A percentile compares a stretch with the other conserved stretches of the same genome.
These are phyloP conservation scores for Loripinus fragilis DNA, from an alignment of 2,888 invertebrate species.

Conservation along the genomic window DNA sequence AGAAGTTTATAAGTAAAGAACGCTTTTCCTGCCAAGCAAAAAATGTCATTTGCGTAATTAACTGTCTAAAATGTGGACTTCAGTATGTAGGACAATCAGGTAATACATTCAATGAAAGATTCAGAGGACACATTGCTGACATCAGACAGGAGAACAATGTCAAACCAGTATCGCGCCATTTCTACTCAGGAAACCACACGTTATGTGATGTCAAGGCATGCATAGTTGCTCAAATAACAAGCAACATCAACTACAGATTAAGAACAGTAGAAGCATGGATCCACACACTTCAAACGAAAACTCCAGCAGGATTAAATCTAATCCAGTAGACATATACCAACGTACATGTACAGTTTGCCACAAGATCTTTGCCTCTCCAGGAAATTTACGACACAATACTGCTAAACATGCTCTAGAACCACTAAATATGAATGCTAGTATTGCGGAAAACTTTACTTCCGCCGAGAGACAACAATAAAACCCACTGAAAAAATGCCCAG, in stretches of 20 bases:
- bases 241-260: background rate
- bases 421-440: no score
- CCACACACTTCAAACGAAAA: background rate
- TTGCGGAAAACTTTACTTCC: no score
- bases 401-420: no score
- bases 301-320: background rate
- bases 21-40: background rate
- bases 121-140: background rate
- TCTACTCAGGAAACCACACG: background rate
- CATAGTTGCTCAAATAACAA: background rate
- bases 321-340: no score
- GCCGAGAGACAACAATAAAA: no score
- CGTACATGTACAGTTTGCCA: no score
- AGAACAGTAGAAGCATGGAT: background rate
- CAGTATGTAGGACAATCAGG: conserved; percentile 9
- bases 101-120: background rate
- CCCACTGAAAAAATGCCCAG: no score
- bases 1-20: background rate
- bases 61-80: background rate
- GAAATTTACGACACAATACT: no score
- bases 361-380: no score
- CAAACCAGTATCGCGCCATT: background rate
- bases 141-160: background rate
- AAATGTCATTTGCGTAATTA: conserved; percentile 2
- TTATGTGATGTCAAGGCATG: background rate